Percentiles rank a stretch among this genome's conserved stretches.
phyloP scores from a whole-genome alignment of 2,888 invertebrate genomes.

The Drosophila imparisetae region DNA sequence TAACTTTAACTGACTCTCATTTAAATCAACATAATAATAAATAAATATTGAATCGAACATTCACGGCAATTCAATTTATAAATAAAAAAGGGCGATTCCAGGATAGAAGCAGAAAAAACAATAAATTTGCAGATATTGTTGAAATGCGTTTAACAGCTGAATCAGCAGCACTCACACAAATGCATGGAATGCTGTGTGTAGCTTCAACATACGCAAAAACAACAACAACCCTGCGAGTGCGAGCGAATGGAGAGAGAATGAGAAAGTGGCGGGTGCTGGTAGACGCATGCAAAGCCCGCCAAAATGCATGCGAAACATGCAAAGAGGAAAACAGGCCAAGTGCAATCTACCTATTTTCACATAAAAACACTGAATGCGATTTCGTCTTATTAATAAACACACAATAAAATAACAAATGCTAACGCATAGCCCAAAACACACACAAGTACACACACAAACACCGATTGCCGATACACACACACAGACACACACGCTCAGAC shows the following conservation, averaged over 20 bases:
- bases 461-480: constrained; percentile 5
- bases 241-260: constrained; percentile 8
- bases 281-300: constrained; percentile 64
- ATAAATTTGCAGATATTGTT: constrained; percentile 23
- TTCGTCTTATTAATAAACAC: constrained; percentile 29
- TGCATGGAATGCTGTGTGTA: not conserved
- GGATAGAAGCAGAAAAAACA: not conserved
- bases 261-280: constrained; percentile 6
- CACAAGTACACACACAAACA: not conserved
- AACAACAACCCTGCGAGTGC: constrained; percentile 16
- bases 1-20: not conserved
- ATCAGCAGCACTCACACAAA: constrained; percentile 22
- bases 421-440: constrained; percentile 21
- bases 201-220: not conserved
- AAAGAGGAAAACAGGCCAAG: constrained; percentile 24
- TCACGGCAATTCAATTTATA: not conserved
- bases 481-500: constrained; percentile 31
- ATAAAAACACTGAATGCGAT: constrained; percentile 18
- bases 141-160: constrained; percentile 36
- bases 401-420: constrained; percentile 40
- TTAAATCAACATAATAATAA: not conserved
- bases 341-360: constrained; percentile 31
- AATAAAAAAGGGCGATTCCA: constrained; percentile 1
- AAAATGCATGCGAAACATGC: constrained; percentile 41
- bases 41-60: not conserved